Evolutionary conservation across 2,888 invertebrate species (phyloP), one percentile per base, ranked within the genome.

Genomic region (Habroteleia sp.): DNA sequence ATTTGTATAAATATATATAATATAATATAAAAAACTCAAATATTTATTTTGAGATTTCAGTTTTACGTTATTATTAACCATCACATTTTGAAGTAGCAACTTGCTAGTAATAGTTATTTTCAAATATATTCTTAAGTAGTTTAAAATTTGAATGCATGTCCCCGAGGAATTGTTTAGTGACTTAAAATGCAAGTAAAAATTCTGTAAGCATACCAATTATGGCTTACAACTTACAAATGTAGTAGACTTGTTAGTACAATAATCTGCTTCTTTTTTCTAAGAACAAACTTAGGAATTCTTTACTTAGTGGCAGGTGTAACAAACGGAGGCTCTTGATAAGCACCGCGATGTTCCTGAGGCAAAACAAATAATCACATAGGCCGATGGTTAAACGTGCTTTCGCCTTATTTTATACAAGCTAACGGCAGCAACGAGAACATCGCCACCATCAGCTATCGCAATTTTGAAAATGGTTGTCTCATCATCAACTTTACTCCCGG

Each of bases 391-490:
- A 72, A 63, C 68, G 75, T 82, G 81, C 81, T 84, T 81, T 84
- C 77, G 54, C 71, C 80, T 83, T 83, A 82, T 83, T 84, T 83
- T 77, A 35, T 48, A 60, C 77, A 60, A 50, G 69, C 63, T 46
- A 54, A 65, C 76, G 46, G 75, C 73, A 73, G 72, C 72, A 72
- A 71, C 75, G 52, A 69, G 69, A 72, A 71, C 73, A 74, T 74
- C 74, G 71, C 71, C 69, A 73, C 77, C 72, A 74, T 66, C 66
- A 68, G 75, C 75, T 76, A 74, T 74, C 82, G 87, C 85, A 88
- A 88, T 88, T 88, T 87, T 81, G 82, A 85, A 85, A 87, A 87
- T 83, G 84, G 82, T 84, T 86, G 87, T 87, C 88, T 87, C 88
- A 87, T 87, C 86, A 84, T 77, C 76, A 74, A 72, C 73, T 73